Evolutionary conservation across 2,113 vertebrate genomes (phyloP), one percentile per base, ranked within the genome.

Genomic region (Herpailurus yagouaroundi): DNA sequence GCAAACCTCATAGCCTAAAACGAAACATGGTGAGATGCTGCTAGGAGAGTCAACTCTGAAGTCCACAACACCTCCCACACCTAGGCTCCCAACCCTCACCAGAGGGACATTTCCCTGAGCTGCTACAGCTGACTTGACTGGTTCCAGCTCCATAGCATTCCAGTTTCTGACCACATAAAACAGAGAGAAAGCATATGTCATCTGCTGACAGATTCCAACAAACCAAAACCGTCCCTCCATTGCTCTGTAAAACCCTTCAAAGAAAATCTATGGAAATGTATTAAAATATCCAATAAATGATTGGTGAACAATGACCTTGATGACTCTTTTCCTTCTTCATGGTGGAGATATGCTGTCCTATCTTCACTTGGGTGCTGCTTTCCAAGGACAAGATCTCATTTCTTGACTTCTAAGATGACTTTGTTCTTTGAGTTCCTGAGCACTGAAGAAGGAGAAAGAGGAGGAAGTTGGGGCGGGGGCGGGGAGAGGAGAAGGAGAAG

Each of bases 271-370:
- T 68, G 69, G 60, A 96, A 95, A 33, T 95, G 55, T 90, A 66
- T 95, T 95, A 55, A 97, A 97, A 93, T 13, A 71, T 25, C 85
- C 80, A 98, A 96, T 97, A 98, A 98, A 98, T 93, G 69, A 98
- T 96, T 96, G 92, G 79, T 97, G 88, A 97, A 85, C 97, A 98
- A 89, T 79, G 60, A 94, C 41, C 38, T 89, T 52, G 1, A 33
- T 52, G 83, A 41, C 38, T 94, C 64, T 88, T 91, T 95, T 60
- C 48, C n/a, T 98, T 96, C 31, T 97, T 96, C 14, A 69, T 25
- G 82, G 33, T 68, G 69, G 15, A 27, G 25, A 48, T 29, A 48
- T 77, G 31, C 21, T 31, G 4, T 91, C 21, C 33, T 89, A 18
- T 68, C 80, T 88, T 97, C 52, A 33, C 15, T 45, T 89, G n/a